phyloP scores from a whole-genome alignment of 2,888 invertebrate genomes.

The Myopa testacea region DNA sequence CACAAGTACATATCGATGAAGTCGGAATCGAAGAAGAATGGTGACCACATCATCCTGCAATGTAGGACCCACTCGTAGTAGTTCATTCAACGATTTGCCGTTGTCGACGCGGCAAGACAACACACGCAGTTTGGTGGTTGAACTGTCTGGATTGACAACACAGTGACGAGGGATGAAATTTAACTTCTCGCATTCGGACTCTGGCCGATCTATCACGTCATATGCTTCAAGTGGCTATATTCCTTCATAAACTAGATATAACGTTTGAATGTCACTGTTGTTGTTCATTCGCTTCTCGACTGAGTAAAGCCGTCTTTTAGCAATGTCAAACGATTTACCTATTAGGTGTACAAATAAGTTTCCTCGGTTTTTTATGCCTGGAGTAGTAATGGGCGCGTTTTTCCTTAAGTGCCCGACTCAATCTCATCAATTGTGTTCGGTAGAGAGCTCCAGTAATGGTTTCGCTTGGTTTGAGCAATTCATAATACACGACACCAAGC shows the following conservation, averaged over 20 bases:
- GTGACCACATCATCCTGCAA: no score
- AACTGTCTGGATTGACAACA: slow-evolving; percentile 37
- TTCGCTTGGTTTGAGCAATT: no score
- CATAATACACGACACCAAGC: no score
- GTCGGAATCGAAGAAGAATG: not conserved
- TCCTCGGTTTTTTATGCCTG: no score
- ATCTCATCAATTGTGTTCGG: no score
- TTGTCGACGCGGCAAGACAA: no score
- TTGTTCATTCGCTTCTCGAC: slow-evolving; percentile 23
- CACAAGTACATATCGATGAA: slow-evolving; percentile 29
- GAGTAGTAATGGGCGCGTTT: no score
- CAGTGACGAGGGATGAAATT: slow-evolving; percentile 40
- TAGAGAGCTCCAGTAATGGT: no score
- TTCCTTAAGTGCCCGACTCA: no score
- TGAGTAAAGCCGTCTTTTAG: slow-evolving; percentile 21
- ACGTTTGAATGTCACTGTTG: not conserved
- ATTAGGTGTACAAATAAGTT: no score
- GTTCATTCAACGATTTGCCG: no score
- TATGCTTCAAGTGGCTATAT: slow-evolving; percentile 23
- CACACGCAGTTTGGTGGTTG: not conserved
- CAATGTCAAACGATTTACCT: slow-evolving; percentile 35
- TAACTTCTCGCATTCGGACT: not conserved
- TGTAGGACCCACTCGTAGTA: no score
- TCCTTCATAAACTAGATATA: slow-evolving; percentile 15
- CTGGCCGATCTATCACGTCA: slow-evolving; percentile 2